A percentile compares a stretch with the other conserved stretches of the same genome.
Evolutionary conservation across 2,113 vertebrate genomes (phyloP).

Genomic region (Loxodonta africana): DNA sequence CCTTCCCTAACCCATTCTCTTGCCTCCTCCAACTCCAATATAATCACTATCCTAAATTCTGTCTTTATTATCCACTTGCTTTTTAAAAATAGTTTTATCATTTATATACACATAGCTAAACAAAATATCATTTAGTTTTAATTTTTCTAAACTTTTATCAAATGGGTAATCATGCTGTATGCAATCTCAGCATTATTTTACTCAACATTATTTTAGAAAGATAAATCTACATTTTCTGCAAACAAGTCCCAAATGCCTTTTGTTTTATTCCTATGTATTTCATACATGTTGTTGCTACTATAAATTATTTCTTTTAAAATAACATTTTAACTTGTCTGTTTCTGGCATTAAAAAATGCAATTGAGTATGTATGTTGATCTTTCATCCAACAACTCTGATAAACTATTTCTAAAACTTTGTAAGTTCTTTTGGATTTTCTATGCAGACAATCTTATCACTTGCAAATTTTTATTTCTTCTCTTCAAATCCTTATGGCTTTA

Average conservation of each 20-base stretch:
- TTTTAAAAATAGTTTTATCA: slow-evolving; percentile 29
- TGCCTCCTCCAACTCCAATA: slow-evolving; percentile 13
- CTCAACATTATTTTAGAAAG: slow-evolving; percentile 29
- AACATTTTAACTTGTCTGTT: slow-evolving; percentile 37
- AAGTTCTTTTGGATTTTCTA: slow-evolving; percentile 2
- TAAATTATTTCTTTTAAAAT: slow-evolving; percentile 32
- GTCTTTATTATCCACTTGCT: neutral
- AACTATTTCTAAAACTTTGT: slow-evolving; percentile 30
- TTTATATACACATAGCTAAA: neutral
- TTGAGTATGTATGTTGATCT: neutral
- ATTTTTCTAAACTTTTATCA: slow-evolving; percentile 7
- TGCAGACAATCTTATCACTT: neutral
- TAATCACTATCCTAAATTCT: slow-evolving; percentile 4
- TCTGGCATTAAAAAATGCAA: slow-evolving; percentile 1
- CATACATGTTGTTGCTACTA: neutral
- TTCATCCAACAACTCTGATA: neutral
- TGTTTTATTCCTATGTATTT: slow-evolving; percentile 43
- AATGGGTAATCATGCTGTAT: neutral
- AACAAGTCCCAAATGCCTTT: slow-evolving; percentile 2
- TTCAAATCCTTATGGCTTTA: neutral
- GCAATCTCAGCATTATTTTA: slow-evolving; percentile 47
- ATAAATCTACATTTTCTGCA: slow-evolving; percentile 27
- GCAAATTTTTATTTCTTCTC: slow-evolving; percentile 42
- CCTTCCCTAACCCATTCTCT: neutral
- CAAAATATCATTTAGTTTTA: slow-evolving; percentile 6